Base-by-base conservation (phyloP, 1,140 invertebrate genomes). In the Lepidurus couesii region DNA sequence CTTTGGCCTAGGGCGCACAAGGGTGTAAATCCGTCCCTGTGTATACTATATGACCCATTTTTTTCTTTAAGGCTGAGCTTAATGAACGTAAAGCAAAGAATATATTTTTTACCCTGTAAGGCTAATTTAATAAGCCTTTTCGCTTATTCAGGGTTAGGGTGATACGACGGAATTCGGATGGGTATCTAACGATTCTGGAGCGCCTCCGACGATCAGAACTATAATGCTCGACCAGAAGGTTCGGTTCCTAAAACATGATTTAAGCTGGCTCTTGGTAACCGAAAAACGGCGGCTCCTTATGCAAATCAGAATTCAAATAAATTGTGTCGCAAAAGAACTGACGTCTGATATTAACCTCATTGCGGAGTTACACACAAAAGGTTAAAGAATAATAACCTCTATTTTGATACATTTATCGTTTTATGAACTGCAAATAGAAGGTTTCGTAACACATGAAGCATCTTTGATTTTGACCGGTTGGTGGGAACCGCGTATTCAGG, bases 91-190 rank as follows among this genome's bases (percentile, higher is more conserved):
- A 34, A 34, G 34, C 34, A 34, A 75, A 16, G 44, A 21, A 43
- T 9, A 75, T 43, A 13, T 77, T 75, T 53, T 86, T 87, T 84
- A 94, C 92, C 95, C 95, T 92, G 89, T 76, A 96, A 86, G 5
- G 95, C 94, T 44, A 95, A 83, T 81, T 89, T 91, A 5, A 94
- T 86, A 82, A 96, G 96, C 73, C 95, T 84, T 92, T 94, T 79
- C 84, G 84, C 75, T 88, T 89, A 80, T 89, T 91, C 2, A 95
- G 82, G 65, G 93, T 87, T 1, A 80, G 42, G 42, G 80, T 79
- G 44, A 77, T 79, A 81, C 76, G 53, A 80, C 76, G 9, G 77
- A 21, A 73, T 81, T 65, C 1, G 85, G 84, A 80, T 84, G 81
- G 10, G 86, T 84, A 77, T 88, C 87, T 9, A 87, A 86, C 0